These are phyloP conservation scores for Nesoenas mayeri DNA, from an alignment of 2,113 vertebrate genomes.

Conservation along the genomic window DNA sequence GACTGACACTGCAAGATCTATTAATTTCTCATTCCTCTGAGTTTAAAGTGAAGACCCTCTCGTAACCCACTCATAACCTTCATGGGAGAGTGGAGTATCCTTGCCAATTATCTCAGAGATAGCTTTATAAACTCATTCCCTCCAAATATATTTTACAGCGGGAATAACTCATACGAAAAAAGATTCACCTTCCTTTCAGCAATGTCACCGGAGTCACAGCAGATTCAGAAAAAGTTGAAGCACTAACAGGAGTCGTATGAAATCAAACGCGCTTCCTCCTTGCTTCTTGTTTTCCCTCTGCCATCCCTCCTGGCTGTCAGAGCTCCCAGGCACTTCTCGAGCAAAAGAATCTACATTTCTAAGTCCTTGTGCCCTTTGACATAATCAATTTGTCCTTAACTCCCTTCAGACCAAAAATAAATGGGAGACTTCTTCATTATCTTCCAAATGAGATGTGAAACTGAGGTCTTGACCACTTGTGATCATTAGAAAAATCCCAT, in stretches of 20 bases:
- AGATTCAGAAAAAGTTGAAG: slow-evolving; percentile 18
- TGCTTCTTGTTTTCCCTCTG: neutral
- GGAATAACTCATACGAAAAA: slow-evolving; percentile 57
- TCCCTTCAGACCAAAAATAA: slow-evolving; percentile 59
- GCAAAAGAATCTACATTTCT: neutral
- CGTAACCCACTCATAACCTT: slow-evolving; percentile 62
- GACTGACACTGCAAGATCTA: slow-evolving; percentile 47
- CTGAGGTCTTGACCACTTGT: slow-evolving; percentile 62
- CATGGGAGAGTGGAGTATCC: slow-evolving; percentile 56
- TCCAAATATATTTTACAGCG: slow-evolving; percentile 52
- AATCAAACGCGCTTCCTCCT: neutral
- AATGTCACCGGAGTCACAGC: slow-evolving; percentile 61
- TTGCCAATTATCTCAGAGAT: slow-evolving; percentile 67
- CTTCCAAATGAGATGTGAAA: slow-evolving; percentile 70
- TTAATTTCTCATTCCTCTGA: slow-evolving; percentile 61
- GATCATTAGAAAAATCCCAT: slow-evolving; percentile 66
- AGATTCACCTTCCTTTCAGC: slow-evolving; percentile 70
- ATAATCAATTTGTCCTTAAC: slow-evolving; percentile 51
- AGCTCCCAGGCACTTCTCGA: neutral
- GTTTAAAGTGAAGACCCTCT: slow-evolving; percentile 54
- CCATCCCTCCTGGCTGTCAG: neutral
- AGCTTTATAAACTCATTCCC: slow-evolving; percentile 68
- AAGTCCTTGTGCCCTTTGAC: slow-evolving; percentile 27
- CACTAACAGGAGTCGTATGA: neutral
- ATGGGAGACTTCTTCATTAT: slow-evolving; percentile 68